A percentile compares a stretch with the other conserved stretches of the same genome.
Conservation (phyloP, 2,113 vertebrate species). For the Peromyscus leucopus region DNA sequence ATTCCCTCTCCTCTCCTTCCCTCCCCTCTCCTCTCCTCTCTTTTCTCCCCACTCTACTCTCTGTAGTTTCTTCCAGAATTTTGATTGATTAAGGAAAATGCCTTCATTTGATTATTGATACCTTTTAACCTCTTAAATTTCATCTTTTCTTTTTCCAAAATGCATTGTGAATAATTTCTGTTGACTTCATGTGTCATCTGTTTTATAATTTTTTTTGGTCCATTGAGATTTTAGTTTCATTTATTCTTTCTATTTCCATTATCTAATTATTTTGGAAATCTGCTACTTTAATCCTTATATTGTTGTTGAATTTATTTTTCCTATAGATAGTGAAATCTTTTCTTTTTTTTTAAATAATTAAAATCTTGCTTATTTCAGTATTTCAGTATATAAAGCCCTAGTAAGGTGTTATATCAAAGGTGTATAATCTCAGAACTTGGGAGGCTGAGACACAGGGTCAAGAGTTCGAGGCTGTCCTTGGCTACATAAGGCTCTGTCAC, state of each 20-base stretch:
- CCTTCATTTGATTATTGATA: not conserved
- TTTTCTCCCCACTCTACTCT: not conserved
- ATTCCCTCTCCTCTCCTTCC: no score
- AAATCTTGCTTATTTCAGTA: not conserved
- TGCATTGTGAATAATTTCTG: not conserved
- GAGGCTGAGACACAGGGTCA: not conserved
- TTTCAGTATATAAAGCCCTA: not conserved
- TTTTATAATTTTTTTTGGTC: not conserved
- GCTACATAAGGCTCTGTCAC: not conserved
- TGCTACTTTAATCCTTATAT: not conserved
- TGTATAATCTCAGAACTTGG: not conserved
- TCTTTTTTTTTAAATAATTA: not conserved
- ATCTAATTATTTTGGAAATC: not conserved
- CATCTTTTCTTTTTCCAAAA: not conserved
- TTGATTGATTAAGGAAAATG: not conserved
- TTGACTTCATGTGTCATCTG: not conserved
- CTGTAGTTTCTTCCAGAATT: not conserved
- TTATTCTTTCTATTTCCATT: not conserved
- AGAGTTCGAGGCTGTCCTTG: not conserved
- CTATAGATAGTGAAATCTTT: not conserved
- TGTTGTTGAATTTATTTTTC: not conserved
- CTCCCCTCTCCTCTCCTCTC: no score
- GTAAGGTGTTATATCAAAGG: not conserved
- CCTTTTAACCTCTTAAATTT: not conserved
- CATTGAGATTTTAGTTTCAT: not conserved